Evolutionary conservation across 1,140 invertebrate species (phyloP).

Genomic region (Zelostemma sp.): DNA sequence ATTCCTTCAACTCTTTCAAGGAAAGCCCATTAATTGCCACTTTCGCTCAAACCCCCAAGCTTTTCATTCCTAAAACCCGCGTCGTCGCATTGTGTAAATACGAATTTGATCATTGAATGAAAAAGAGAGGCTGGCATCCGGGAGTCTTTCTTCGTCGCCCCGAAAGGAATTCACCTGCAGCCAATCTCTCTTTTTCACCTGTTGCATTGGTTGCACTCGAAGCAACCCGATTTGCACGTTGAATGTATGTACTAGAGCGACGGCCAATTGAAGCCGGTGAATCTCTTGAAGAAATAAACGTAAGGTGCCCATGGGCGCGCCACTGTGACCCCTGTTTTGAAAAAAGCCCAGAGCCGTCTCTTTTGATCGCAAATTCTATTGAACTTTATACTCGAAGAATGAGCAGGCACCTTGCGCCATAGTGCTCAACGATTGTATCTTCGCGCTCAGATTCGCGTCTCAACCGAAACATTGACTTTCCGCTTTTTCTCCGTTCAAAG

Average conservation of each 20-base stretch:
- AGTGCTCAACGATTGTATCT: constrained; percentile 46
- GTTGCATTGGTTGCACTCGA: constrained; percentile 50
- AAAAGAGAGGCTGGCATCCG: background rate
- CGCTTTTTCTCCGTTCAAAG: constrained; percentile 12
- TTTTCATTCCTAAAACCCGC: constrained; percentile 10
- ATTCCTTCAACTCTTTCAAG: background rate
- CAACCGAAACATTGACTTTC: constrained; percentile 54
- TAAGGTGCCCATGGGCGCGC: constrained; percentile 34
- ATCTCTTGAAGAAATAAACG: constrained; percentile 34
- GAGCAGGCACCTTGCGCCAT: constrained; percentile 18
- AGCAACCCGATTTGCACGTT: constrained; percentile 54
- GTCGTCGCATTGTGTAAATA: background rate
- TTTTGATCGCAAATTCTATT: constrained; percentile 55
- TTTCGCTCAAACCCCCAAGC: background rate
- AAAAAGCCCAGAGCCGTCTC: constrained; percentile 42
- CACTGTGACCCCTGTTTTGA: constrained; percentile 42
- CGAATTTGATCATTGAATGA: constrained; percentile 12
- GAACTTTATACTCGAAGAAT: constrained; percentile 40
- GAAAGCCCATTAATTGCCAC: background rate
- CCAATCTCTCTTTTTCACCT: constrained; percentile 49
- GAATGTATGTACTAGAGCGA: constrained; percentile 43
- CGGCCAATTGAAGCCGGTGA: constrained; percentile 45
- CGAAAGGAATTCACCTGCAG: constrained; percentile 37
- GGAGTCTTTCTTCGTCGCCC: constrained; percentile 6
- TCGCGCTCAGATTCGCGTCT: constrained; percentile 43